Percentiles rank a stretch among this genome's conserved stretches.
Conservation (phyloP, 2,113 vertebrate species). For the Scolopax mira region DNA sequence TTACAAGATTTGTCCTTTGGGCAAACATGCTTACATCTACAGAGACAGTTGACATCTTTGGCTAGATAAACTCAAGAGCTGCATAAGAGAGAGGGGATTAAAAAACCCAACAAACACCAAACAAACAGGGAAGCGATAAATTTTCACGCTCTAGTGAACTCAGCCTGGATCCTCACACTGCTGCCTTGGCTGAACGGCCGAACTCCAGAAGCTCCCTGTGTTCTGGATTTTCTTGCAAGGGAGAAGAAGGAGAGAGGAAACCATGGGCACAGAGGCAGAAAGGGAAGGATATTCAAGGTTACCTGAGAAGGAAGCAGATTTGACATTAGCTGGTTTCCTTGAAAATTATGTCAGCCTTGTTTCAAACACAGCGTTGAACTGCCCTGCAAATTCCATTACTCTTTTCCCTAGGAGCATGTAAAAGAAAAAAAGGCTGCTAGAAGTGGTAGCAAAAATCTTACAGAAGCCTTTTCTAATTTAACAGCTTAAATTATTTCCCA, state of each 20-base stretch:
- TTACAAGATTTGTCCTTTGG: background rate
- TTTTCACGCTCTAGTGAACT: background rate
- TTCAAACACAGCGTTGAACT: rapidly evolving
- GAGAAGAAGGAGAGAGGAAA: background rate
- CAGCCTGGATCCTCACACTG: background rate
- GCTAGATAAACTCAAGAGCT: background rate
- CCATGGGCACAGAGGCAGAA: background rate
- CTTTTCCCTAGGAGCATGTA: background rate
- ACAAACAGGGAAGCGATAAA: background rate
- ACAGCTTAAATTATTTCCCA: background rate
- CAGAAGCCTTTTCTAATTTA: background rate
- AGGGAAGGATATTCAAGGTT: background rate
- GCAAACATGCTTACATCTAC: background rate
- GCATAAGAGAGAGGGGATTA: background rate
- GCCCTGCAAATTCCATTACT: background rate
- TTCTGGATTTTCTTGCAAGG: background rate
- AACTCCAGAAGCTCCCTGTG: background rate
- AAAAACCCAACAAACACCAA: background rate
- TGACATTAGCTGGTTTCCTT: background rate
- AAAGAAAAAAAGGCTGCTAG: background rate
- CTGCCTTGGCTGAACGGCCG: background rate
- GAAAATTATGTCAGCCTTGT: background rate
- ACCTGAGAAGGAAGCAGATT: background rate
- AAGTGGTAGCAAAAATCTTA: background rate
- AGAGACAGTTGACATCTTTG: background rate